These are phyloP conservation scores for Arothron firmamentum DNA, from an alignment of 2,113 vertebrate genomes.

Conservation along the genomic window DNA sequence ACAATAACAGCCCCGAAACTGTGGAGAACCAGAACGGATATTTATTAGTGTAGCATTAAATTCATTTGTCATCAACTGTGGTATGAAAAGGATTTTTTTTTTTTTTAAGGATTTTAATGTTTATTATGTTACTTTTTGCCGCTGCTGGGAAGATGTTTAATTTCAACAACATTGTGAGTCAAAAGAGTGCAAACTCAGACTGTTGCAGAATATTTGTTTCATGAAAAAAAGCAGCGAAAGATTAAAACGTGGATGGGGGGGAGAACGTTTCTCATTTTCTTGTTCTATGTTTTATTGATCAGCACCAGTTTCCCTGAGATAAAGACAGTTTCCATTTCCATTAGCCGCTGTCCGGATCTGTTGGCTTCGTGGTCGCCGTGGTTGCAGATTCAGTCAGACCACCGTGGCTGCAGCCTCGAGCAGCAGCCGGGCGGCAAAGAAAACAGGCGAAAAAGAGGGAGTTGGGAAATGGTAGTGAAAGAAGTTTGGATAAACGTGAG, in stretches of 20 bases:
- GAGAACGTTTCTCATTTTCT: neutral
- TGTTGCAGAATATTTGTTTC: no score
- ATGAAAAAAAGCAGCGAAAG: neutral
- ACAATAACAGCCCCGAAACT: no score
- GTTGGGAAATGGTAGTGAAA: conserved; percentile 6
- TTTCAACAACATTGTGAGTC: neutral
- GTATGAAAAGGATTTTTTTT: neutral
- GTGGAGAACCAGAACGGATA: neutral
- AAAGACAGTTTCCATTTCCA: neutral
- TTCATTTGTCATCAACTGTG: no score
- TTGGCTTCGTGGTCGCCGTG: conserved; percentile 12
- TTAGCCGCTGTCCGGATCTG: neutral
- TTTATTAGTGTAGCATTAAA: neutral
- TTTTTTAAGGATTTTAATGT: neutral
- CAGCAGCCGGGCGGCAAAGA: conserved; percentile 13
- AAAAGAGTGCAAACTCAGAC: no score
- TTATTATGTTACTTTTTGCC: no score
- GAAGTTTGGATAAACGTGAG: conserved; percentile 12
- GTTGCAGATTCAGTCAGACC: conserved; percentile 27
- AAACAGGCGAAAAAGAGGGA: conserved; percentile 1
- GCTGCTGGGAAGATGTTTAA: neutral
- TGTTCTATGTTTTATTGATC: neutral
- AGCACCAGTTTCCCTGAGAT: neutral
- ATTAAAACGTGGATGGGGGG: no score
- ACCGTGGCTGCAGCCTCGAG: conserved; percentile 37